These are phyloP conservation scores for Agriopis marginaria DNA, from an alignment of 2,888 invertebrate genomes.

Conservation along the genomic window DNA sequence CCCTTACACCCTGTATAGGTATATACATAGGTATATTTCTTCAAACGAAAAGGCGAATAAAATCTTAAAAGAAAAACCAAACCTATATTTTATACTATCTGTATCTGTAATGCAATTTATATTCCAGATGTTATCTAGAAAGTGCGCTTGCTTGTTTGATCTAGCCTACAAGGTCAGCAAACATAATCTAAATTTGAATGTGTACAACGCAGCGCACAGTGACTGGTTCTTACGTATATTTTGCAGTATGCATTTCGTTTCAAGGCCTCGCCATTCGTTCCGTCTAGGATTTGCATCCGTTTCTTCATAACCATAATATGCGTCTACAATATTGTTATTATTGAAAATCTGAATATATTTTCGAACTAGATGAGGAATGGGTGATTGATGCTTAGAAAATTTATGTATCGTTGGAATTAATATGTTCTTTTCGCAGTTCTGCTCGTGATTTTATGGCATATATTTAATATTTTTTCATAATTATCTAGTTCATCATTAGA, in stretches of 20 bases:
- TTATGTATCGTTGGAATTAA: background rate
- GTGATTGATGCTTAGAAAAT: background rate
- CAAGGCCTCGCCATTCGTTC: constrained; percentile 30
- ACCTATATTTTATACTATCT: no score
- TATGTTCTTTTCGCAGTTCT: background rate
- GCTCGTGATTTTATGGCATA: no score
- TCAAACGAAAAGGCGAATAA: no score
- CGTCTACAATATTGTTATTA: background rate
- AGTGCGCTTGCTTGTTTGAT: constrained; percentile 21
- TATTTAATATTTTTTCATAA: no score
- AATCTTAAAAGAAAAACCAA: no score
- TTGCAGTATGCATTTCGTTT: constrained; percentile 41
- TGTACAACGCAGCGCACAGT: background rate
- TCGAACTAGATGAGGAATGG: background rate
- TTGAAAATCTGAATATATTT: background rate
- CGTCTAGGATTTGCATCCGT: constrained; percentile 12
- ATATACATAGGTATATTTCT: no score
- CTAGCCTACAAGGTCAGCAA: constrained; percentile 23
- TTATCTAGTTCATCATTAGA: no score
- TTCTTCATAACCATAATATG: constrained; percentile 8
- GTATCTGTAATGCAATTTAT: background rate
- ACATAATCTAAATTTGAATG: constrained; percentile 12
- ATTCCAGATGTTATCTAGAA: constrained; percentile 30
- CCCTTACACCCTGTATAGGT: no score
- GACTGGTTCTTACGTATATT: constrained; percentile 9